phyloP scores from a whole-genome alignment of 2,888 invertebrate species.

The Tetragonisca angustula region DNA sequence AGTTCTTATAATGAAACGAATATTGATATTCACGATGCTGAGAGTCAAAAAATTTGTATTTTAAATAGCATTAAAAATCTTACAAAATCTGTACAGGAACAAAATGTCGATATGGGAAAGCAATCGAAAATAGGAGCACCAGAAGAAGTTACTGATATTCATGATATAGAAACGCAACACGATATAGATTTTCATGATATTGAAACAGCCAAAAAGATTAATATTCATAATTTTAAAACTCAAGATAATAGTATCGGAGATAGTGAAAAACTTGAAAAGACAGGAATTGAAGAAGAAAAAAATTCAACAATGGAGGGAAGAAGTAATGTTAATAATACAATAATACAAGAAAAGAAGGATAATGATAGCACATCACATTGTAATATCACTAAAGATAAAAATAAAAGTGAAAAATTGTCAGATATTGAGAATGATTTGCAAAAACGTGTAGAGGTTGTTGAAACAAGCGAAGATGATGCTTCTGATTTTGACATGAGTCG shows the following conservation, averaged over 20 bases:
- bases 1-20: not conserved
- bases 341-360: conserved; percentile 3
- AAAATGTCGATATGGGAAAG: conserved; percentile 50
- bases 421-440: not conserved
- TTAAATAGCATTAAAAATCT: not conserved
- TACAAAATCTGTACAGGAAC: not conserved
- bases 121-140: conserved; percentile 23
- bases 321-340: conserved; percentile 1
- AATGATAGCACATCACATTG: not conserved
- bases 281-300: not conserved
- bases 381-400: not conserved
- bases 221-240: conserved; percentile 15
- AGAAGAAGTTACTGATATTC: not conserved
- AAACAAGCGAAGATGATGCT: conserved; percentile 21
- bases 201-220: not conserved
- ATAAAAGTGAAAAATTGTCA: not conserved
- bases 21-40: conserved; percentile 58
- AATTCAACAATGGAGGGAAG: not conserved
- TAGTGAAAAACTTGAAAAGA: not conserved
- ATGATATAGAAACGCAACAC: conserved; percentile 20
- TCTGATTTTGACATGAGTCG: conserved; percentile 30
- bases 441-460: not conserved
- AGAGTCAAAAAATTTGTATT: conserved; percentile 55
- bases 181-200: conserved; percentile 12
- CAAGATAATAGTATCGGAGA: not conserved